A percentile compares a stretch with the other conserved stretches of the same genome.
These are phyloP conservation scores for Pristionchus exspectatus DNA, from an alignment of 2,888 invertebrate species.

Conservation along the genomic window DNA sequence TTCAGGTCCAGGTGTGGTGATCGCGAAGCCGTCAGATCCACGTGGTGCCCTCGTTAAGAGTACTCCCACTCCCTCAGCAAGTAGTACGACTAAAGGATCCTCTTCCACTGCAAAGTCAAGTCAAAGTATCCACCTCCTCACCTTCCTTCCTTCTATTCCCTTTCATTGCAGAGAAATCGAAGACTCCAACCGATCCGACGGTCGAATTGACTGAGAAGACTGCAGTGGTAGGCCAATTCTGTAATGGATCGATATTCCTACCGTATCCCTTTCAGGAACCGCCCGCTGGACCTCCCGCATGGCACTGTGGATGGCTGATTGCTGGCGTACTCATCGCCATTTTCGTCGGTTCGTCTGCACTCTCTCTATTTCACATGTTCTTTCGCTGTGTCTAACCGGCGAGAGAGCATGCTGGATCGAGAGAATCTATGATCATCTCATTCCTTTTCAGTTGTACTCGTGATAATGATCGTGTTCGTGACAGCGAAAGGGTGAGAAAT, in stretches of 20 bases:
- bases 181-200: background rate
- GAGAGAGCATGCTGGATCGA: too few species aligned
- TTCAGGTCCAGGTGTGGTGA: background rate
- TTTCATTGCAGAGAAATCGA: background rate
- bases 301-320: conserved; percentile 24
- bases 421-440: background rate
- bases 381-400: too few species aligned
- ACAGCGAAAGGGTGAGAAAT: background rate
- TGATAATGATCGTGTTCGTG: background rate
- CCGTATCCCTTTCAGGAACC: background rate
- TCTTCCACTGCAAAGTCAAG: background rate
- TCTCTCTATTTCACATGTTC: background rate
- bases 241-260: background rate
- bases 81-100: conserved; percentile 8
- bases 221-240: background rate
- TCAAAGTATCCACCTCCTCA: background rate
- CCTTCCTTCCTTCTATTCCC: background rate
- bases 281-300: background rate
- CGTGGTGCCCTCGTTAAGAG: background rate
- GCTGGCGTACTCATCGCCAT: background rate
- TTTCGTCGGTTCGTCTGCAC: background rate
- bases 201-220: background rate
- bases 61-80: background rate
- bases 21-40: background rate
- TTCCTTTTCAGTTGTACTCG: background rate